phyloP scores from a whole-genome alignment of 2,888 invertebrate species.

The Acronicta alni region DNA sequence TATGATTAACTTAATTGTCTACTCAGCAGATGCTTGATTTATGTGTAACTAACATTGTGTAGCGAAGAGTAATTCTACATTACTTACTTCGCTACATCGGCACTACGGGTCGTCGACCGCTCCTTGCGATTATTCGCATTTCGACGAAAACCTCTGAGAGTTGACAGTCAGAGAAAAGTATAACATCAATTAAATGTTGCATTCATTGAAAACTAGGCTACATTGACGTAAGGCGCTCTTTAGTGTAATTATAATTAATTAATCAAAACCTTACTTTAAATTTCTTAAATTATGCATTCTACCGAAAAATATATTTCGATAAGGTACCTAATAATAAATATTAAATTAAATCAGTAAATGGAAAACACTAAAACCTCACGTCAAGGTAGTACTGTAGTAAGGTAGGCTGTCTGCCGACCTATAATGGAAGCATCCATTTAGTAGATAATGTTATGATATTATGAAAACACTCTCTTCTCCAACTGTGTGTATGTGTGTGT shows the following conservation, averaged over 20 bases:
- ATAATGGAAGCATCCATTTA: slow-evolving; percentile 51
- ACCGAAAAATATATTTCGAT: slow-evolving; percentile 38
- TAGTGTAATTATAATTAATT: slow-evolving; percentile 37
- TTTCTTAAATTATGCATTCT: slow-evolving; percentile 47
- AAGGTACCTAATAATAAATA: slow-evolving; percentile 39
- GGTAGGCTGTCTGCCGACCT: slow-evolving; percentile 42
- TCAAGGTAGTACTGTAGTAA: slow-evolving; percentile 36
- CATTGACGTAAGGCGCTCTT: slow-evolving; percentile 36
- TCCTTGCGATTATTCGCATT: slow-evolving; percentile 5
- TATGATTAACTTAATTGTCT: slow-evolving; percentile 44
- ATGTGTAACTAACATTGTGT: slow-evolving; percentile 16
- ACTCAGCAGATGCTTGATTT: slow-evolving; percentile 44
- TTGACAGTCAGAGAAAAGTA: slow-evolving; percentile 47
- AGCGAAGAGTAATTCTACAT: slow-evolving; percentile 2
- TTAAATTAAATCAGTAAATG: slow-evolving; percentile 38
- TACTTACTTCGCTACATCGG: slow-evolving; percentile 4
- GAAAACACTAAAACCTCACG: slow-evolving; percentile 30
- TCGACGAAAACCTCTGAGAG: slow-evolving; percentile 13
- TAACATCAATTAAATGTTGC: slow-evolving; percentile 19
- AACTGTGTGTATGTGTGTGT: slow-evolving; percentile 24
- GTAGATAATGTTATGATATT: slow-evolving; percentile 50
- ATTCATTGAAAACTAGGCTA: slow-evolving; percentile 30
- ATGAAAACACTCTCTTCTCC: slow-evolving; percentile 50
- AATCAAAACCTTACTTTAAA: slow-evolving; percentile 42
- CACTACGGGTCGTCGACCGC: slow-evolving; percentile 14